phyloP scores from a whole-genome alignment of 2,113 vertebrate genomes.

The Lepus timidus region DNA sequence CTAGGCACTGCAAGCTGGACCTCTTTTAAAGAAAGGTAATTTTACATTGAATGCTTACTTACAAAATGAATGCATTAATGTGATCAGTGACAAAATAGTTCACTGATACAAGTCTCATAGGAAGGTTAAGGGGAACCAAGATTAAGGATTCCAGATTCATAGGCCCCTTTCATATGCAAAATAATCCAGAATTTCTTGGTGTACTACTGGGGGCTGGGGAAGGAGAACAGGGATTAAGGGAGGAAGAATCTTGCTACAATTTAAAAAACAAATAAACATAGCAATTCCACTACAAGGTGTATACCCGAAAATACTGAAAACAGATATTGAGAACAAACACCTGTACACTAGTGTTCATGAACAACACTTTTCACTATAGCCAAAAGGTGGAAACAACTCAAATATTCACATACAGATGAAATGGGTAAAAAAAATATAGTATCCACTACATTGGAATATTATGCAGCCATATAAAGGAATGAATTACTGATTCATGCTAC shows the following conservation, averaged over 20 bases:
- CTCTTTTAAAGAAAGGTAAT: not conserved
- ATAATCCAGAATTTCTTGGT: slow-evolving; percentile 38
- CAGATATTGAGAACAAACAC: no score
- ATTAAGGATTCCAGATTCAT: not conserved
- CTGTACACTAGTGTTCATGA: no score
- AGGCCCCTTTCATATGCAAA: slow-evolving; percentile 18
- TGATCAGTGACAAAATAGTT: slow-evolving; percentile 45
- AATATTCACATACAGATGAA: not conserved
- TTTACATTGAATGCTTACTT: not conserved
- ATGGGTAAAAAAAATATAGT: not conserved
- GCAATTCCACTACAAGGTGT: not conserved
- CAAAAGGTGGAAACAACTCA: not conserved
- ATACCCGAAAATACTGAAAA: no score
- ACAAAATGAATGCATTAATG: not conserved
- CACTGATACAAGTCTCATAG: not conserved
- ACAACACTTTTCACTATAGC: not conserved
- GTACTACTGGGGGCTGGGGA: not conserved
- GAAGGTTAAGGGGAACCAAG: not conserved
- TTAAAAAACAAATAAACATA: not conserved
- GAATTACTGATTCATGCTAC: not conserved
- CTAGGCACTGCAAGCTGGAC: not conserved
- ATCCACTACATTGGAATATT: not conserved
- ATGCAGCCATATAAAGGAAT: slow-evolving; percentile 2
- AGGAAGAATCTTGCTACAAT: not conserved
- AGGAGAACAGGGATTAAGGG: no score